phyloP scores from a whole-genome alignment of 2,797 vertebrate genomes.

The Melanotaenia pygmaea region DNA sequence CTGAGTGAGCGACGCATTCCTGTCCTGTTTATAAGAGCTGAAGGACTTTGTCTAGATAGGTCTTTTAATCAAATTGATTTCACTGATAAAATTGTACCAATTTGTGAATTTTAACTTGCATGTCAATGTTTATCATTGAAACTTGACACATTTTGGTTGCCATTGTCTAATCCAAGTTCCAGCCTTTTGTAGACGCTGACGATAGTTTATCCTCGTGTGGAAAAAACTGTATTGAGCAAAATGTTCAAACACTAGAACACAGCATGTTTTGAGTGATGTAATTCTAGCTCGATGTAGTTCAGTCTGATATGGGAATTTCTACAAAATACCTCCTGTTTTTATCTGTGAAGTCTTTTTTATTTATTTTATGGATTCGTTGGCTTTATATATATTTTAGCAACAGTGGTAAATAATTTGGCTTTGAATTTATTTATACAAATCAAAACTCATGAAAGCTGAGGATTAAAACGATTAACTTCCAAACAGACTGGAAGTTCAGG shows the following conservation, averaged over 20 bases:
- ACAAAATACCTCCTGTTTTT: conserved; percentile 1
- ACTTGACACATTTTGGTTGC: conserved; percentile 18
- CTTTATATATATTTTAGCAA: conserved; percentile 12
- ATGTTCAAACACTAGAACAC: not conserved
- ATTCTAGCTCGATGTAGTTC: not conserved
- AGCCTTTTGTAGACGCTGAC: conserved; percentile 2
- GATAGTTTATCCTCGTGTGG: not conserved
- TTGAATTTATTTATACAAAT: conserved; percentile 11
- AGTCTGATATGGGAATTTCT: conserved; percentile 1
- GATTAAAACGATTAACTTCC: not conserved
- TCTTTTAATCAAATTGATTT: conserved; percentile 56
- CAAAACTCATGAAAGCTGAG: not conserved
- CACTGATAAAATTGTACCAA: conserved; percentile 51
- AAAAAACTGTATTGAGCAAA: not conserved
- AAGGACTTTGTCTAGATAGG: conserved; percentile 32
- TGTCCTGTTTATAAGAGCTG: conserved; percentile 44
- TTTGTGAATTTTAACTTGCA: conserved; percentile 59
- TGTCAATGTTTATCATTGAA: conserved; percentile 32
- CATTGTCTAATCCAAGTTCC: conserved; percentile 15
- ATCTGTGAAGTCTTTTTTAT: not conserved
- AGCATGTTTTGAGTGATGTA: conserved; percentile 2
- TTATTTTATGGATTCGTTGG: conserved; percentile 1
- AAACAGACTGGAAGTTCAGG: not conserved
- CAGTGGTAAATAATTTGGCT: not conserved
- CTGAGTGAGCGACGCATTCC: conserved; percentile 12